Evolutionary conservation across 2,888 invertebrate species (phyloP), one percentile per base, ranked within the genome.

Genomic region (Tachina lurida): DNA sequence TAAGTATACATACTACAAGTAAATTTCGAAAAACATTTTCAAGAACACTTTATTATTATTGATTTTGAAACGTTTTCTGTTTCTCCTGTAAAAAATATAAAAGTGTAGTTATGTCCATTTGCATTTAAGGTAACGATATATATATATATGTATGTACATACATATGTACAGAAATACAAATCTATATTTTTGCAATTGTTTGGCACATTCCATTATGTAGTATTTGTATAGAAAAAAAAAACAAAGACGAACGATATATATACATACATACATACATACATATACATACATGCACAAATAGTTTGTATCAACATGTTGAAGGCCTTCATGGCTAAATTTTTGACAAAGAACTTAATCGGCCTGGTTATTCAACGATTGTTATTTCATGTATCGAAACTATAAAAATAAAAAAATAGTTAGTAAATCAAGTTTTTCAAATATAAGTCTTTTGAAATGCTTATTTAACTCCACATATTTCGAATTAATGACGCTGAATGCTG

Each of bases 341-440:
- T 86, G 86, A 79, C 82, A 86, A 80, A 86, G 83, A 86, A 83
- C 75, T 73, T 75, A 75, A 65, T 49, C 39, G 60, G 58, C 2
- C 39, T 77, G 58, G 13, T 39, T 31, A 54, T 65, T 71, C 19
- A 79, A 49, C 60, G 73, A 60, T 78, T 74, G 22, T n/a, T 56
- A 56, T 83, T 52, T 54, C 45, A 74, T 17, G 10, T 49, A 31
- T 56, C 19, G 63, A 62, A 71, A n/a, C n/a, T n/a, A n/a, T n/a
- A n/a, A n/a, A n/a, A n/a, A n/a, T n/a, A n/a, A n/a, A n/a, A n/a
- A n/a, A 76, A 63, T 63, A 60, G 39, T 82, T 49, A 52, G 47
- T 49, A 75, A 76, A 76, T 76, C 65, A 56, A 78, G 65, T 78
- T 70, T 85, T 75, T 67, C 1, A 62, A 19, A 22, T 74, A 54